Base-by-base conservation (phyloP, 2,113 vertebrate genomes). In the Gymnarchus niloticus region DNA sequence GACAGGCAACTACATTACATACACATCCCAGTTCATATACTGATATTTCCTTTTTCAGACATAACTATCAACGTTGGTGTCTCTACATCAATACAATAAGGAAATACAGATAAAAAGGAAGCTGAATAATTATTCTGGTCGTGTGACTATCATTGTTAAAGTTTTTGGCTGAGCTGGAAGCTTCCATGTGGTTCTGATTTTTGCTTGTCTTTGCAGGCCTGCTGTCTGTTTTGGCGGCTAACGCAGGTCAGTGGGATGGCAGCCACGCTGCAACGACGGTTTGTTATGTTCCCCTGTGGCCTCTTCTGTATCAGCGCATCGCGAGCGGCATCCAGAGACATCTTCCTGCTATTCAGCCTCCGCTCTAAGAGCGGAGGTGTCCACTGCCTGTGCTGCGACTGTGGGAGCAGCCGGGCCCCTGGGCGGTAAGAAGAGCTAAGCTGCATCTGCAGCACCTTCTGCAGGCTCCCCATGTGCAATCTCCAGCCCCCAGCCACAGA, bases 351-450 rank as follows among this genome's bases (percentile, higher is more conserved):
- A 37, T 21, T 89, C 23, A 23, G 73, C 54, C 76, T 84, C 49
- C 54, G 77, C 83, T 83, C 83, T 9, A 59, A 21, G 17, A 21
- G 76, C 9, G 76, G 76, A 7, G 76, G 76, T 48, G 17, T n/a
- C 76, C 46, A 41, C 44, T 19, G 56, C 65, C 2, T 52, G 25
- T 3, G 17, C 56, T 14, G 78, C 14, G 7, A 25, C 4, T 37
- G 8, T 19, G 84, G 89, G 25, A 84, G 51, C 6, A 77, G 84
- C 33, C 54, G 86, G 57, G 89, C 89, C 57, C 73, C 54, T 7
- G 56, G 81, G 9, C 77, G 54, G 84, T 88, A 89, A 4, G 86
- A 89, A 80, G 85, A 37, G 23, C 81, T 91, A 56, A 87, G 87
- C 65, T 90, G 89, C 2, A 37, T 73, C 80, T 89, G 84, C 17